These are phyloP conservation scores for Cyrtonyx montezumae DNA, from an alignment of 2,113 vertebrate genomes.

Conservation along the genomic window DNA sequence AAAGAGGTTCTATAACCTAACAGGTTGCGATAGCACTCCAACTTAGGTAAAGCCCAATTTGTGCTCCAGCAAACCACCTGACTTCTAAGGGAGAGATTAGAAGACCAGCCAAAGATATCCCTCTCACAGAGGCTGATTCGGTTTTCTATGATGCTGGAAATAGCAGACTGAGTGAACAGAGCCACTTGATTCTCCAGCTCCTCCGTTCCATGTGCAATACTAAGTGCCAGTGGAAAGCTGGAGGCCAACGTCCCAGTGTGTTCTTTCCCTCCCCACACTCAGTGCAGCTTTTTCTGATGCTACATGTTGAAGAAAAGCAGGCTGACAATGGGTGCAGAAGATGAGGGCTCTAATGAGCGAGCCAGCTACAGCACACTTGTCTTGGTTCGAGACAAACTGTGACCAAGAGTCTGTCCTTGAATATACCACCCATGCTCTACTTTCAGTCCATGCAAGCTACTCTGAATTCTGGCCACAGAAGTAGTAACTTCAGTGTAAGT, in stretches of 20 bases:
- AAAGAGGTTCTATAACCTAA: neutral
- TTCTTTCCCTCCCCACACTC: neutral
- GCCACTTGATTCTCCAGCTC: rapidly evolving
- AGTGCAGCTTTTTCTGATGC: neutral
- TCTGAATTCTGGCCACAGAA: neutral
- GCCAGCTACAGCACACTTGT: neutral
- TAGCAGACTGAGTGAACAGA: neutral
- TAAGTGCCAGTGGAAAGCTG: neutral
- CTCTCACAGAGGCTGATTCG: neutral
- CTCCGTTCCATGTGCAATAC: rapidly evolving
- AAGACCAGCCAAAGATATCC: neutral
- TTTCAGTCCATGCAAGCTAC: neutral
- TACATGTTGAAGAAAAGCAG: neutral
- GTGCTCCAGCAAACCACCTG: neutral
- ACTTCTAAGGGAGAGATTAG: neutral
- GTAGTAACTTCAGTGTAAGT: neutral
- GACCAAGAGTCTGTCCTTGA: neutral
- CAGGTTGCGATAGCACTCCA: neutral
- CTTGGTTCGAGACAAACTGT: neutral
- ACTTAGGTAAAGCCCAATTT: neutral
- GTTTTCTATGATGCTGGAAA: neutral
- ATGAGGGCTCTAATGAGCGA: no score
- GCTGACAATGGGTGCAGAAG: rapidly evolving
- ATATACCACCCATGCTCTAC: neutral
- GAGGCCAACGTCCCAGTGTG: neutral